These are phyloP conservation scores for Pipistrellus nathusii DNA, from an alignment of 2,797 vertebrate species.

Conservation along the genomic window DNA sequence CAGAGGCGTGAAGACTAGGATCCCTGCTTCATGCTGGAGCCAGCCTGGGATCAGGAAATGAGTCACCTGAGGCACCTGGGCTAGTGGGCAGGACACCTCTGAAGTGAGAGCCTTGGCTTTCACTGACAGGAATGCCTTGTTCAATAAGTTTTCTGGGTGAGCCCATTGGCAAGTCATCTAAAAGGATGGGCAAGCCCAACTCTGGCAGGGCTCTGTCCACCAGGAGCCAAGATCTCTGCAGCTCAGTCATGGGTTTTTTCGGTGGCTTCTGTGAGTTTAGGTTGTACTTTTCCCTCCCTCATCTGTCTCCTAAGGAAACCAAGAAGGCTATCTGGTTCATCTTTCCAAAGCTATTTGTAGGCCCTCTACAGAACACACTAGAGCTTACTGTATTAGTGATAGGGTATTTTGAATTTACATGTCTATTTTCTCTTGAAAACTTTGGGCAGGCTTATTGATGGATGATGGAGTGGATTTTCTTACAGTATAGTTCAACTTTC, in stretches of 20 bases:
- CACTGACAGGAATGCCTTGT: neutral
- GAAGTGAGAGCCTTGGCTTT: neutral
- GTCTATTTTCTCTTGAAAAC: neutral
- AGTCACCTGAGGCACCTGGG: slow-evolving; percentile 43
- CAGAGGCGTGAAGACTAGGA: neutral
- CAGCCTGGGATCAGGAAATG: slow-evolving; percentile 62
- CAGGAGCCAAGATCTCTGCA: neutral
- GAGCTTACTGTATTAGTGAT: neutral
- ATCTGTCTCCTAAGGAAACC: neutral
- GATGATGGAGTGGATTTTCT: neutral
- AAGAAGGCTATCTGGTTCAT: neutral
- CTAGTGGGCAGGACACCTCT: neutral
- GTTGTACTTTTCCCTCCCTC: neutral
- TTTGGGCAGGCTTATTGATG: neutral
- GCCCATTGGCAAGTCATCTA: neutral
- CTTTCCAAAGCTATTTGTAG: slow-evolving; percentile 1
- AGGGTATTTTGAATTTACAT: neutral
- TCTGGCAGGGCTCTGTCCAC: neutral
- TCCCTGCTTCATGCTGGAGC: neutral
- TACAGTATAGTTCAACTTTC: neutral
- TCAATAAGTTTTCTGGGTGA: neutral
- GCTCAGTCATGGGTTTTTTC: neutral
- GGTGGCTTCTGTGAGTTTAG: neutral
- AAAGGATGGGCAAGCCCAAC: neutral
- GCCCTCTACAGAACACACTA: neutral